phyloP scores from a whole-genome alignment of 2,113 vertebrate genomes.

The Zapus hudsonius region DNA sequence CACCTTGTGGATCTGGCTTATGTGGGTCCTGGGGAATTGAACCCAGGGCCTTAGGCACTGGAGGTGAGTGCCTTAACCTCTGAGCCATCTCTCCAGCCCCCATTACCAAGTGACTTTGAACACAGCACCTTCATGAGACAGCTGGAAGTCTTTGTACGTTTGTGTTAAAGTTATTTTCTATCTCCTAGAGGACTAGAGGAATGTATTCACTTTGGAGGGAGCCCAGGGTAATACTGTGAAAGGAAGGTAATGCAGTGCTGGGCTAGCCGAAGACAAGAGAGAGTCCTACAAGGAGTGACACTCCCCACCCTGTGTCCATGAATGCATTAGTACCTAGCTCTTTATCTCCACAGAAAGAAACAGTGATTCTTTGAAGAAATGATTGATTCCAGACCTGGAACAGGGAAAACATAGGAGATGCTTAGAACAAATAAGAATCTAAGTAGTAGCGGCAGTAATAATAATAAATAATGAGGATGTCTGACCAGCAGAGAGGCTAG shows the following conservation, averaged over 20 bases:
- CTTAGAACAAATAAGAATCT: not conserved
- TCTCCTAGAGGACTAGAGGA: not conserved
- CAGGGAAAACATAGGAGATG: not conserved
- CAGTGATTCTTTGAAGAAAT: not conserved
- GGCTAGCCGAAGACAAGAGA: not conserved
- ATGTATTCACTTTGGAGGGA: not conserved
- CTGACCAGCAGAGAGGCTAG: not conserved
- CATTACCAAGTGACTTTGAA: not conserved
- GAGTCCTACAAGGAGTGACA: too few relatives aligned
- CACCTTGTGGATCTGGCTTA: too few relatives aligned
- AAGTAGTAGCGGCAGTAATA: not conserved
- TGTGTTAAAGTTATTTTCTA: slow-evolving; percentile 19
- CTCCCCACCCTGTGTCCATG: not conserved
- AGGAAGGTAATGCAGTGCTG: not conserved
- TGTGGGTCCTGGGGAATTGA: too few relatives aligned
- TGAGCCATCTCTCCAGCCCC: too few relatives aligned
- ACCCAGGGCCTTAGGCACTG: too few relatives aligned
- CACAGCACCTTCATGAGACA: not conserved
- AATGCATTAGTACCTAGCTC: not conserved
- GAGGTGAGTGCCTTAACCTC: too few relatives aligned
- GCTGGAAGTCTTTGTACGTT: too few relatives aligned
- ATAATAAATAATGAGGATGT: not conserved
- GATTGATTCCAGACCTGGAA: not conserved
- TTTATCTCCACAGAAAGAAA: not conserved
- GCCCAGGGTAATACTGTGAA: not conserved